These are phyloP conservation scores for Arion vulgaris DNA, from an alignment of 1,140 invertebrate genomes.

Conservation along the genomic window DNA sequence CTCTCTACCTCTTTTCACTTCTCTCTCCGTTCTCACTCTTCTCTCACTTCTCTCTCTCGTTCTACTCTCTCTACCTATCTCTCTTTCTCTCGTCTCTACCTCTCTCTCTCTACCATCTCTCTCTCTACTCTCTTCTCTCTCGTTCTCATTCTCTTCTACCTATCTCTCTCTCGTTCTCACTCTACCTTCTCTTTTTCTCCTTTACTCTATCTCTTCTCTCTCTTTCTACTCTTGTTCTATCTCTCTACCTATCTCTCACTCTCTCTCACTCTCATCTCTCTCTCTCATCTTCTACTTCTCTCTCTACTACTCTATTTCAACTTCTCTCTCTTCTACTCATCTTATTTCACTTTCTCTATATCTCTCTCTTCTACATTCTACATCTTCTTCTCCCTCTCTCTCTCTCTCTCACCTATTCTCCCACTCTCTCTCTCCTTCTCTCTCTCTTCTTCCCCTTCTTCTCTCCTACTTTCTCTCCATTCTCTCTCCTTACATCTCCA, in stretches of 20 bases:
- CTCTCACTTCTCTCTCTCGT: background rate
- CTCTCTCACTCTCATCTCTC: no score
- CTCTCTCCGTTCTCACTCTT: background rate
- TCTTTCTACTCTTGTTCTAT: no score
- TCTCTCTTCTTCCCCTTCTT: slow-evolving; percentile 17
- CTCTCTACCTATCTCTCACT: no score
- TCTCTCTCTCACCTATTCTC: no score
- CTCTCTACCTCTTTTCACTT: slow-evolving; percentile 11
- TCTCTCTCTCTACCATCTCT: slow-evolving; percentile 2
- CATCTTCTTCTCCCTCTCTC: no score
- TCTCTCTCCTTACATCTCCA: no score
- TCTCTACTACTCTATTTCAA: background rate
- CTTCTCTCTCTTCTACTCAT: no score
- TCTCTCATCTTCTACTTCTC: background rate
- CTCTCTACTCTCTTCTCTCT: background rate
- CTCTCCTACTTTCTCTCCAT: no score
- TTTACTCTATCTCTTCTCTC: slow-evolving; percentile 16
- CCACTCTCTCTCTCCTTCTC: slow-evolving; percentile 11
- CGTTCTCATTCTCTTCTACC: background rate
- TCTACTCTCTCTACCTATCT: background rate
- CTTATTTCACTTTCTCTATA: no score
- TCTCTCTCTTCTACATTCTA: no score
- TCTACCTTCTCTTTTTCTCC: background rate
- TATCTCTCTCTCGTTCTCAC: no score
- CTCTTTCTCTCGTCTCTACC: background rate